These are phyloP conservation scores for Oncorhynchus nerka DNA, from an alignment of 2,113 vertebrate genomes.

Conservation along the genomic window DNA sequence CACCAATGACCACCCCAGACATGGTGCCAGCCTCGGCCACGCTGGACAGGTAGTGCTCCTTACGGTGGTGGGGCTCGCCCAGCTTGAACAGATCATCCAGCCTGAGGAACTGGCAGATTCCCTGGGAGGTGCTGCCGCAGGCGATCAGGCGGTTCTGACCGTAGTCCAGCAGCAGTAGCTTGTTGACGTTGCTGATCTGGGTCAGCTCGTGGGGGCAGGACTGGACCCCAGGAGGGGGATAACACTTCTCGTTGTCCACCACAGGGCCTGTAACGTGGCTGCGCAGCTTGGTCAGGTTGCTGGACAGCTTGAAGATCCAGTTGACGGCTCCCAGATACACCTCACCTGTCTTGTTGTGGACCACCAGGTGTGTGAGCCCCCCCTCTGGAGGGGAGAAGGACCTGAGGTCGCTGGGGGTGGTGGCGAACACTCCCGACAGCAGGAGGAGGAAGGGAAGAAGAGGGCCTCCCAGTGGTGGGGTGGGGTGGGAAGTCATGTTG, in stretches of 20 bases:
- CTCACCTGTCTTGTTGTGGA: slow-evolving; percentile 89
- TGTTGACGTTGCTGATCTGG: slow-evolving; percentile 91
- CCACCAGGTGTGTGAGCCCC: slow-evolving; percentile 91
- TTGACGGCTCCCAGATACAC: slow-evolving; percentile 93
- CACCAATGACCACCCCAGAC: slow-evolving; percentile 92
- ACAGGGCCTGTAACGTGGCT: slow-evolving; percentile 90
- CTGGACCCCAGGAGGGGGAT: slow-evolving; percentile 93
- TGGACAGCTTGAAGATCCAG: slow-evolving; percentile 95
- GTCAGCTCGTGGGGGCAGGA: slow-evolving; percentile 90
- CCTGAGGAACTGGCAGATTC: slow-evolving; percentile 96
- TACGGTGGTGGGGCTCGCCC: slow-evolving; percentile 94
- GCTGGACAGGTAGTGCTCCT: slow-evolving; percentile 96
- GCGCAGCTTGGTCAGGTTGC: slow-evolving; percentile 87
- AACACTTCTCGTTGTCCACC: slow-evolving; percentile 95
- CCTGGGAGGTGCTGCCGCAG: slow-evolving; percentile 93
- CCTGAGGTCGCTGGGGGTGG: slow-evolving; percentile 51
- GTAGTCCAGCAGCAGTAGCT: slow-evolving; percentile 91
- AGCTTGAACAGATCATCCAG: slow-evolving; percentile 96
- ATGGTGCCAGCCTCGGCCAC: slow-evolving; percentile 91
- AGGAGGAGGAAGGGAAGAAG: slow-evolving; percentile 63
- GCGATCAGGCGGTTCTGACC: slow-evolving; percentile 92
- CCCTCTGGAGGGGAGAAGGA: slow-evolving; percentile 85
- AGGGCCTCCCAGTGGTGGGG: slow-evolving; percentile 59
- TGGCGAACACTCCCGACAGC: slow-evolving; percentile 14
- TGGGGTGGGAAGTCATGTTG: slow-evolving; percentile 68